Evolutionary conservation across 2,797 vertebrate genomes (phyloP), one percentile per base, ranked within the genome.

Genomic region (Pelochelys cantorii): DNA sequence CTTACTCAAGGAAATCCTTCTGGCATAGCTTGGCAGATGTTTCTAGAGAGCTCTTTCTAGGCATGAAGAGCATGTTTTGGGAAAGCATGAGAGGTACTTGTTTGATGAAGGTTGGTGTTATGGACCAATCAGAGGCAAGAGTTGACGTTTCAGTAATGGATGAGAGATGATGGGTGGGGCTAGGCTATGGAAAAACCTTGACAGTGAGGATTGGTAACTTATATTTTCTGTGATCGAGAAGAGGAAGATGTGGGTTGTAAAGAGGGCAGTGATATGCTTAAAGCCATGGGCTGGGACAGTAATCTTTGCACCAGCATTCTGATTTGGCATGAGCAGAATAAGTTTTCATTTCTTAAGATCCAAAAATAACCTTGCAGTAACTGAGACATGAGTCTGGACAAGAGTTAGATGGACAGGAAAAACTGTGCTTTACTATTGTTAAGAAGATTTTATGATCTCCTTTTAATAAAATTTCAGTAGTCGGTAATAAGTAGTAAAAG

Each of bases 11-110:
- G 23, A 57, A 29, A 57, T 52, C 4, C 52, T 37, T 5, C 22
- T 71, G n/a, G 22, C 14, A 14, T 84, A 3, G 5, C 0, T 79
- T 78, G 85, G 57, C 11, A 80, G 79, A 75, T 52, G 22, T 23
- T 78, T 79, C 12, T 4, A 14, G 11, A 79, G 62, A 77, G 62
- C 23, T 87, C 17, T 34, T 3, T 48, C 55, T 12, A 85, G 2
- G 6, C 0, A 0, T 1, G 2, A 0, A 11, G 85, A 25, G 22
- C 12, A 11, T 34, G 27, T 31, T 1, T 0, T n/a, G 0, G 10
- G 15, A 0, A 7, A 27, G 60, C 52, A 4, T 0, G 0, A 31
- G 59, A 53, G 31, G n/a, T 4, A 3, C n/a, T 71, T 83, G 85
- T 83, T 23, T 78, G 14, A 0, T 0, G 17, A 0, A 0, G 15